Evolutionary conservation across 2,888 invertebrate species (phyloP).

Genomic region (Scotopteryx bipunctaria): DNA sequence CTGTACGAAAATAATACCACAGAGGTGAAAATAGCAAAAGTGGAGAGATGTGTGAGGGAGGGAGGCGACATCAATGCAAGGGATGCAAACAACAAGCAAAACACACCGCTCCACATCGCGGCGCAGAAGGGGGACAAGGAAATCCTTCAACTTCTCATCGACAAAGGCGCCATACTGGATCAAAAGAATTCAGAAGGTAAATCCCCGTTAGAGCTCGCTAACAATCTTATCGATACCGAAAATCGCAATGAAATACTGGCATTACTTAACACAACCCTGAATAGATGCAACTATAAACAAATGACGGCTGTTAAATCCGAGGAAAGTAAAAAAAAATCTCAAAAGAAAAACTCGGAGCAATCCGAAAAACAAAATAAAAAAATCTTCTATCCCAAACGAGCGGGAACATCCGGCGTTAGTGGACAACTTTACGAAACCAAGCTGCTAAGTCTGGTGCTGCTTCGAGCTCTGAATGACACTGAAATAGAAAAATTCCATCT

Average conservation of each 20-base stretch:
- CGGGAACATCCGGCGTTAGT: constrained; percentile 32
- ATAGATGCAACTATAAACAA: constrained; percentile 2
- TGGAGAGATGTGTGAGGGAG: constrained; percentile 30
- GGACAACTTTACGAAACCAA: constrained; percentile 44
- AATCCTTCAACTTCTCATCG: constrained; percentile 34
- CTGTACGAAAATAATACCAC: constrained; percentile 30
- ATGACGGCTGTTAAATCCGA: no score
- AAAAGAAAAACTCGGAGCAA: constrained; percentile 5
- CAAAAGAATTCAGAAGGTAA: constrained; percentile 32
- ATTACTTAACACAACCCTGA: constrained; percentile 5
- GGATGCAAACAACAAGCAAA: constrained; percentile 38
- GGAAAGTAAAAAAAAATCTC: constrained; percentile 1
- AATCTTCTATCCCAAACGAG: constrained; percentile 27
- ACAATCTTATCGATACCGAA: constrained; percentile 10
- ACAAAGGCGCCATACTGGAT: constrained; percentile 33
- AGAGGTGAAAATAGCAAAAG: constrained; percentile 31
- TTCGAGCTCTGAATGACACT: constrained; percentile 43
- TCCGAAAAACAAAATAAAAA: constrained; percentile 12
- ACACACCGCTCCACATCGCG: constrained; percentile 42
- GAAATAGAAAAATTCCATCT: constrained; percentile 43
- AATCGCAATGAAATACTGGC: constrained; percentile 17
- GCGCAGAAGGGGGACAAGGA: constrained; percentile 33
- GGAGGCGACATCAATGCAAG: constrained; percentile 42
- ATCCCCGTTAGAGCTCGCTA: constrained; percentile 39
- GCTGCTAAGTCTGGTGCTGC: constrained; percentile 43